Conservation (phyloP, 2,113 vertebrate species). For the Cairina moschata region DNA sequence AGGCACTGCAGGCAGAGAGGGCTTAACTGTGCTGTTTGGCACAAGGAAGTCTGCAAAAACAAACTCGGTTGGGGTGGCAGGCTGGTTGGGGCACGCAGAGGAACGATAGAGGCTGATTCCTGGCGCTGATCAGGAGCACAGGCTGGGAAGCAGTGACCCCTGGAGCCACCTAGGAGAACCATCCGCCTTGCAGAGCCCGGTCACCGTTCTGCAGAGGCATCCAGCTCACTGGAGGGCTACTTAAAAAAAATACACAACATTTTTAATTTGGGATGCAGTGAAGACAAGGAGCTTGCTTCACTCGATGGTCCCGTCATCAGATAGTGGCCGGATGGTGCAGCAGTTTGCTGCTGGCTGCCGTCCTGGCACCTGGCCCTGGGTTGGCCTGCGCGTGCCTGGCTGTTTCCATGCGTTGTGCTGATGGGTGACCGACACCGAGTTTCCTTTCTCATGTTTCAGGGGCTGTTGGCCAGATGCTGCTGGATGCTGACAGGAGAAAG, state of each 20-base stretch:
- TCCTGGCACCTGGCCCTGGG: not conserved
- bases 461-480: conserved; percentile 70
- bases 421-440: conserved; percentile 62
- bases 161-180: not conserved
- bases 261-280: not conserved
- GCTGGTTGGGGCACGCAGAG: not conserved
- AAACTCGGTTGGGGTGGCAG: not conserved
- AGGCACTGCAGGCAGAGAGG: not conserved
- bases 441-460: conserved; percentile 79
- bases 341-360: not conserved
- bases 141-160: not conserved
- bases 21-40: not conserved
- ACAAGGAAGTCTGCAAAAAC: not conserved
- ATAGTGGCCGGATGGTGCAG: not conserved
- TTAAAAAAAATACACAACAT: not conserved
- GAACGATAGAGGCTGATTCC: not conserved
- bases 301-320: not conserved
- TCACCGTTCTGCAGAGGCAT: not conserved
- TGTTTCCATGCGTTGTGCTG: conserved; percentile 30
- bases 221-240: not conserved
- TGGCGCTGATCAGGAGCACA: not conserved
- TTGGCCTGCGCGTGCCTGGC: not conserved
- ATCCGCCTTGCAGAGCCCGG: not conserved
- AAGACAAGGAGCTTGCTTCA: not conserved
- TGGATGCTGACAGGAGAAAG: conserved; percentile 61